Conservation (phyloP, 2,113 vertebrate genomes). For the Indicator maculatus region DNA sequence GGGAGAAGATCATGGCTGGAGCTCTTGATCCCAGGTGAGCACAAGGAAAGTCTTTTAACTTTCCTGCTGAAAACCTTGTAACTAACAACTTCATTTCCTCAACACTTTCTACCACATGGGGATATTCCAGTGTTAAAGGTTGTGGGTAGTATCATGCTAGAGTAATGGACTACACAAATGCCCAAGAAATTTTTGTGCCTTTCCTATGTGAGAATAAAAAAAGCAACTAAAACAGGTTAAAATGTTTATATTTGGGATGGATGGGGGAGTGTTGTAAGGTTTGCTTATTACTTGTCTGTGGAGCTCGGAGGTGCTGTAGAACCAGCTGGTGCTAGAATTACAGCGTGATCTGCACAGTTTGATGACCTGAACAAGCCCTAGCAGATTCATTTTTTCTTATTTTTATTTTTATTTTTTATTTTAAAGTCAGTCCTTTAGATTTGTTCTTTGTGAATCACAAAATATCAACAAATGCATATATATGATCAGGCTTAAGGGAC, state of each 20-base stretch:
- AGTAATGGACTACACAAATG: not conserved
- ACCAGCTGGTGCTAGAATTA: not conserved
- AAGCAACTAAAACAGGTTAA: not conserved
- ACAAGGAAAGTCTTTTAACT: not conserved
- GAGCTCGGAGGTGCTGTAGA: not conserved
- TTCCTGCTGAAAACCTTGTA: not conserved
- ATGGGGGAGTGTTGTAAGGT: not conserved
- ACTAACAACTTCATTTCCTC: not conserved
- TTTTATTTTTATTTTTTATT: not conserved
- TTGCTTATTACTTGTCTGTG: not conserved
- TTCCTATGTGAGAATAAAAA: not conserved
- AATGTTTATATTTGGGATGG: not conserved
- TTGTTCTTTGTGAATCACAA: not conserved
- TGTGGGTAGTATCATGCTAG: accelerated
- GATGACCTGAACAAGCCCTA: not conserved
- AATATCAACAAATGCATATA: conserved; percentile 20
- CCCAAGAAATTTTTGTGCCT: not conserved
- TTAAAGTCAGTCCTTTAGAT: not conserved
- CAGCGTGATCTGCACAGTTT: not conserved
- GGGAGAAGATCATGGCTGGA: not conserved
- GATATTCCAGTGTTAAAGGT: not conserved
- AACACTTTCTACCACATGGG: not conserved
- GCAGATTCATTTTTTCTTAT: not conserved
- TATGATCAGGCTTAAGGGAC: not conserved
- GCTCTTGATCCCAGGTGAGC: not conserved